Base-by-base conservation (phyloP, 2,113 vertebrate genomes). In the Lagopus muta region DNA sequence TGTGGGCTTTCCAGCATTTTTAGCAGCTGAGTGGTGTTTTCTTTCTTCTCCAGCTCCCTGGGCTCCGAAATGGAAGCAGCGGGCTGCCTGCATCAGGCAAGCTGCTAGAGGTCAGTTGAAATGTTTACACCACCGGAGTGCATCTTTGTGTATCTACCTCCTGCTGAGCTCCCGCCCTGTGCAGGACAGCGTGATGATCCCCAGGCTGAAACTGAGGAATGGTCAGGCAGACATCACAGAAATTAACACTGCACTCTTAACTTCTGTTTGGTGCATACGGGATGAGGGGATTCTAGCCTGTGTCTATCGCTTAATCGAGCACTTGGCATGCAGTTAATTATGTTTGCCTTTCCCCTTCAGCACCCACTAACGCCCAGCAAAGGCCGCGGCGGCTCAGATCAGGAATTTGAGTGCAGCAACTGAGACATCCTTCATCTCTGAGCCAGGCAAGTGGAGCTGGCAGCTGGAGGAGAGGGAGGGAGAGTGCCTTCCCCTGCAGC, bases 81-180 rank as follows among this genome's bases (percentile, higher is more conserved):
- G 32, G 52, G 57, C 86, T 0, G 1, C 45, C 72, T 19, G 18
- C 1, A 0, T 32, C 43, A 40, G 38, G n/a, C 22, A 27, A 27
- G 45, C 25, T 65, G 67, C 57, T 58, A 70, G 70, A 84, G 58
- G 66, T 11, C 64, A 76, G 55, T 52, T 73, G 60, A 32, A 84
- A 61, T 19, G 13, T 55, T 69, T 0, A 0, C 30, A 25, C 10
- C 0, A 1, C 1, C 58, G 4, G 54, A 36, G 73, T 1, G 1
- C 5, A 4, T 45, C 62, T 55, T 55, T 16, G 24, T 6, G 79
- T 34, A 48, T 45, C 38, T 1, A 0, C 47, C 48, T 72, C 19
- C 47, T 36, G 40, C 72, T 66, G 8, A 3, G 48, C 24, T 22
- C 48, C 8, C 64, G 43, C n/a, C 60, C 22, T 0, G 2, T 14